Evolutionary conservation across 2,888 invertebrate species (phyloP), one percentile per base, ranked within the genome.

Genomic region (Quadriops clusia): DNA sequence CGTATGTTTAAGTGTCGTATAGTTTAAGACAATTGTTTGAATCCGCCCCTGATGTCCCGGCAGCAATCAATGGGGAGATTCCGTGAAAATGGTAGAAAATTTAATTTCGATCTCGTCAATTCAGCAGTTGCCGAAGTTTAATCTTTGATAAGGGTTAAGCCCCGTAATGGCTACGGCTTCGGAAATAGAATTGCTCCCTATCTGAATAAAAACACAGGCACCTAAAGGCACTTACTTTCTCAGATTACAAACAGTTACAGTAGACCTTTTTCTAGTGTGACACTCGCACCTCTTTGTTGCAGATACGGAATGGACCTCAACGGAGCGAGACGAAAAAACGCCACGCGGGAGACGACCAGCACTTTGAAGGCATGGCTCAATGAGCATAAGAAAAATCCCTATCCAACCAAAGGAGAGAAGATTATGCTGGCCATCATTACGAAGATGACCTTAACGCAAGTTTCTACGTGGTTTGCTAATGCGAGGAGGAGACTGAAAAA

Each of bases 391-490:
- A 97, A 95, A 67, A 98, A 98, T 63, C 97, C 97, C 1, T 98
- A 98, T 65, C 97, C 97, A 10, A 97, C 95, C 37, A 98, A 98
- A 65, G 95, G 93, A 26, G 97, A 98, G 65, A 98, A 98, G 68
- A 93, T 97, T 51, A 93, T 97, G 93, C 67, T 98, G 55, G 97
- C 97, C 37, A 93, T 97, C 60, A 89, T 95, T 59, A 98, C 97
- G 38, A 94, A 94, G 67, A 95, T 97, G 95, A 94, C 94, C 34
- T 68, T 95, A 38, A 95, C 95, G 18, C 91, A 91, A 63, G 95
- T 97, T 34, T 93, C 93, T 41, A 97, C 95, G 60, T 95, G 95
- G 95, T 97, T 97, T 60, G 95, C 95, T 34, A 97, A 97, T 61
- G 95, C 95, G 32, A 74, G 97, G 50, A 72, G 95, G 52, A 74